Conservation (phyloP, 2,888 invertebrate genomes). For the Heliconius charithonia region DNA sequence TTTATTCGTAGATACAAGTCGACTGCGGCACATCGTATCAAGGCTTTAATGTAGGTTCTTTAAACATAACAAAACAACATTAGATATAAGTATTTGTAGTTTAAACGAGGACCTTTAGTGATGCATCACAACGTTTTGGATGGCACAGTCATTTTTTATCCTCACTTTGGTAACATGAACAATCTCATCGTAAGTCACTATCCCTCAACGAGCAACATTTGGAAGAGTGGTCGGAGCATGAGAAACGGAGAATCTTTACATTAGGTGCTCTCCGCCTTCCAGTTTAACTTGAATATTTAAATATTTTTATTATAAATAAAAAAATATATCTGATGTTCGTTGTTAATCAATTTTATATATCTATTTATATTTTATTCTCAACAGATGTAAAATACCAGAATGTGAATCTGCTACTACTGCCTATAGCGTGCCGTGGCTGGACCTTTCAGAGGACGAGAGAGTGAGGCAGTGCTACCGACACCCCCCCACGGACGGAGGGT, state of each 20-base stretch:
- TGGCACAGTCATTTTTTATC: too few relatives aligned
- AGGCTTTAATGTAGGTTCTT: constrained; percentile 6
- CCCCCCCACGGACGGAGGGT: constrained; percentile 45
- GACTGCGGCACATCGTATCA: background rate
- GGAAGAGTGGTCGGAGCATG: too few relatives aligned
- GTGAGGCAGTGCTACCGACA: constrained; percentile 41
- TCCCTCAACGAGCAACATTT: too few relatives aligned
- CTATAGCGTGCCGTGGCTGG: constrained; percentile 60
- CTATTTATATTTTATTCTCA: background rate
- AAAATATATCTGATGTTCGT: background rate
- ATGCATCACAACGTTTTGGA: too few relatives aligned
- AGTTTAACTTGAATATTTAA: too few relatives aligned
- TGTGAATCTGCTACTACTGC: constrained; percentile 56
- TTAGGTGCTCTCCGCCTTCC: too few relatives aligned
- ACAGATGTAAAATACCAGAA: constrained; percentile 65
- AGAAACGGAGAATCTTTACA: too few relatives aligned
- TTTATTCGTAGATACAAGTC: background rate
- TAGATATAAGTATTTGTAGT: too few relatives aligned
- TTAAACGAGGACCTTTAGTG: too few relatives aligned
- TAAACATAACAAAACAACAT: background rate
- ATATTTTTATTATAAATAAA: background rate
- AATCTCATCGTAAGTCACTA: too few relatives aligned
- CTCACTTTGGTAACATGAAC: too few relatives aligned
- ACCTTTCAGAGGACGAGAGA: constrained; percentile 41
- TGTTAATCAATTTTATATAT: background rate